Evolutionary conservation across 2,888 invertebrate genomes (phyloP), one percentile per base, ranked within the genome.

Genomic region (Drosophila ochracea): DNA sequence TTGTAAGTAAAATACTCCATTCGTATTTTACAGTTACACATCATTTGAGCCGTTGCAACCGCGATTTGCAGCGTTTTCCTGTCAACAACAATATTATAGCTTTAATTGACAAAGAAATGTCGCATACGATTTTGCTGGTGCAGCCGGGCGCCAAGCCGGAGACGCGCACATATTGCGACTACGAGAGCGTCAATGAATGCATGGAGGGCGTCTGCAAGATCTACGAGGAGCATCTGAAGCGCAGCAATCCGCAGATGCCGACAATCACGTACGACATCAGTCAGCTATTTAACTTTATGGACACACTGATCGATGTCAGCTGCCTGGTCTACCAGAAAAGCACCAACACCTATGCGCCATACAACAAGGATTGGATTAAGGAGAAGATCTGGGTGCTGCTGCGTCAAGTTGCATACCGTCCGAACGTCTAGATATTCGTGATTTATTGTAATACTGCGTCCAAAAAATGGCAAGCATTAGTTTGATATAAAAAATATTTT

Each of bases 161-260:
- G 93, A 98, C 98, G 0, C 95, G 99, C 78, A 99, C 99, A 0
- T 99, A 99, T 93, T 98, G 98, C 0, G 99, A 99, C 93, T 99
- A 99, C 91, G 99, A 99, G 92, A 98, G 98, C 72, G 97, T 99
- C 10, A 99, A 98, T 91, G 99, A 99, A 91, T 99, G 99, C 92
- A 97, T 99, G 97, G 99, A 99, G 94, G 99, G 98, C 41, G 98
- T 99, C 13, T 99, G 99, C 93, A 99, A 99, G 94, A 99, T 99
- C 79, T 99, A 98, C 92, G 99, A 99, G 92, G 99, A 99, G 91
- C 99, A 99, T 93, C 94, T 99, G 82, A 99, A 99, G 92, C 95
- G 97, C 71, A 95, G 97, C 89, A 99, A 99, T 92, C 99, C 99
- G 0, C 97, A 25, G 2, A 98, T 91, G 97, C 98, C 21, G 98